Percentiles rank a stretch among this genome's conserved stretches.
Conservation (phyloP, 2,113 vertebrate genomes). For the Pseudopipra pipra region DNA sequence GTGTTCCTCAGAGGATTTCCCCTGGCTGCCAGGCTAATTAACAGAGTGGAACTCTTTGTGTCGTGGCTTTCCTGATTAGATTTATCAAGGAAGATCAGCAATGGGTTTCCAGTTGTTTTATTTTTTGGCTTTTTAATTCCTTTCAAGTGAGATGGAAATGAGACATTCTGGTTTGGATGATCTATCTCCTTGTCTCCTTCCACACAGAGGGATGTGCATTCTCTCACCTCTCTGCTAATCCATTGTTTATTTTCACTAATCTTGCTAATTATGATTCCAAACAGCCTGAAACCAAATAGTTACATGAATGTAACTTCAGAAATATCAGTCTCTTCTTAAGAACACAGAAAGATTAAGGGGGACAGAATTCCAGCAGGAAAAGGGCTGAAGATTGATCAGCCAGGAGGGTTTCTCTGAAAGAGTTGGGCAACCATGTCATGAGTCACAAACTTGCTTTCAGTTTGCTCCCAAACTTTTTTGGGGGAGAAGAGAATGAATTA, state of each 20-base stretch:
- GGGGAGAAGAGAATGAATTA: background rate
- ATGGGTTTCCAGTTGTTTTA: background rate
- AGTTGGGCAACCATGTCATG: rapidly evolving
- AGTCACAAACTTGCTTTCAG: background rate
- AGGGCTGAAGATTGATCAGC: background rate
- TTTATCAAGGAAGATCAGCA: background rate
- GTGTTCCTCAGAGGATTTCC: background rate
- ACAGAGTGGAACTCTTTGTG: background rate
- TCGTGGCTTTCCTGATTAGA: background rate
- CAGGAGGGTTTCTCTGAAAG: background rate
- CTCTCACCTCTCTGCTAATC: background rate
- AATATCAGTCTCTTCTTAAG: rapidly evolving
- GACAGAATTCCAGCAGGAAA: background rate
- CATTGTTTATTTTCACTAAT: background rate
- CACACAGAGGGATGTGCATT: background rate
- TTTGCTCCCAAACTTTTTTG: background rate
- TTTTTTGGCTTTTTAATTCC: background rate
- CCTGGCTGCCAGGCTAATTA: conserved; percentile 10
- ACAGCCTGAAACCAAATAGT: rapidly evolving
- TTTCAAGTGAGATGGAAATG: too few species aligned
- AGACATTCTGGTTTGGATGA: background rate
- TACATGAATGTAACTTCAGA: background rate
- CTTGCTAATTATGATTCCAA: background rate
- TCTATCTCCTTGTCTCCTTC: background rate
- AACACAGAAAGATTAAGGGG: background rate